Conservation (phyloP, 2,113 vertebrate genomes). For the Ailurus styani region DNA sequence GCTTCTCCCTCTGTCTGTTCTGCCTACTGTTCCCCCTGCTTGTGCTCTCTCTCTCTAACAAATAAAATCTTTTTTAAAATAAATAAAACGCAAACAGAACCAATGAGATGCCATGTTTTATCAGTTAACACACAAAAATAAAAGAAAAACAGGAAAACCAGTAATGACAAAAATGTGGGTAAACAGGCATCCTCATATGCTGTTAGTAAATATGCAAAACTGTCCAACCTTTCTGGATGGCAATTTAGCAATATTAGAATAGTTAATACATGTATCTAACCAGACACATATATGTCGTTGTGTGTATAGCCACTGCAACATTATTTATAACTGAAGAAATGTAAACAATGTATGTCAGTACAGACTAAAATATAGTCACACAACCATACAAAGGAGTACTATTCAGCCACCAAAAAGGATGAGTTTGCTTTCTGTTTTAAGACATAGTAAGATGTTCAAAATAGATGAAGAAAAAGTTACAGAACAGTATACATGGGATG, state of each 20-base stretch:
- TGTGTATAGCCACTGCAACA: background rate
- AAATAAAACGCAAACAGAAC: background rate
- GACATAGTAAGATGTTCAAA: background rate
- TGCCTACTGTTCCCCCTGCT: too few species aligned
- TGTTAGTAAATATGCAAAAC: background rate
- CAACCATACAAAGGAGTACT: background rate
- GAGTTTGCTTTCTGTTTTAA: background rate
- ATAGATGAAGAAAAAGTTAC: background rate
- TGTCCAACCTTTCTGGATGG: background rate
- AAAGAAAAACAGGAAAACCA: background rate
- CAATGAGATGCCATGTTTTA: background rate
- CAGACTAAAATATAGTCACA: background rate
- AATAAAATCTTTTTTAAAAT: too few species aligned
- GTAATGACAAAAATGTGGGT: background rate
- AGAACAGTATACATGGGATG: background rate
- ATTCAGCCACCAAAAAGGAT: background rate
- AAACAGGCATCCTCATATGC: background rate
- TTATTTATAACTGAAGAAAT: background rate
- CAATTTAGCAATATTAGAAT: background rate
- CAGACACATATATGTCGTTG: background rate
- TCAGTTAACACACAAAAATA: background rate
- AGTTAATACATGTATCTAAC: background rate
- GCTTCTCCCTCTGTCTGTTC: too few species aligned
- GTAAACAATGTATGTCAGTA: background rate
- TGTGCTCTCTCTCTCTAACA: too few species aligned